phyloP scores from a whole-genome alignment of 53 echinoderm and acorn worm species.

The Astropecten irregularis region DNA sequence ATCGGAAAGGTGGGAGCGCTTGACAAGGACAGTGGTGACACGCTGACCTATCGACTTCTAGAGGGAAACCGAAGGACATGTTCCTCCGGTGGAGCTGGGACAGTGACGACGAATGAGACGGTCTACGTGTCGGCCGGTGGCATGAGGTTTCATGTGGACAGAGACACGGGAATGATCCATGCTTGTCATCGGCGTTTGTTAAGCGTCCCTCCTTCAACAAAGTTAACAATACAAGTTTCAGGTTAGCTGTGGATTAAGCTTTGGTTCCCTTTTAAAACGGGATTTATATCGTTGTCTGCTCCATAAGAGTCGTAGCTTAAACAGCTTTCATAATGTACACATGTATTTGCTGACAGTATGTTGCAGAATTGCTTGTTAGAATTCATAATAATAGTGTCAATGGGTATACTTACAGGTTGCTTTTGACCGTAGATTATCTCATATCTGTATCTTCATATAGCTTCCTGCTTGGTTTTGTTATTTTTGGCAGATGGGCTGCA shows the following conservation, averaged over 20 bases:
- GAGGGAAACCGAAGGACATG: not conserved
- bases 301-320: no score
- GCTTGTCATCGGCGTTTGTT: not conserved
- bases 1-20: conserved; percentile 26
- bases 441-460: no score
- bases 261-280: no score
- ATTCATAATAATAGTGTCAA: no score
- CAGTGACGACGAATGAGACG: not conserved
- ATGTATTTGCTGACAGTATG: no score
- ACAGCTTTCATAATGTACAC: no score
- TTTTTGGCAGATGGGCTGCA: conserved; percentile 18
- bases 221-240: conserved; percentile 29
- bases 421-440: no score
- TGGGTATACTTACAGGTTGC: no score
- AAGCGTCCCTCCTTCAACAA: not conserved
- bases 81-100: not conserved
- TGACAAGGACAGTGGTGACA: conserved; percentile 23
- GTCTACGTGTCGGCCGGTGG: not conserved
- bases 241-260: no score
- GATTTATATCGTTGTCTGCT: no score
- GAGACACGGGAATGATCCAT: not conserved
- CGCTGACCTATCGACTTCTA: not conserved
- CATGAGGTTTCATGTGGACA: not conserved
- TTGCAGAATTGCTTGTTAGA: no score
- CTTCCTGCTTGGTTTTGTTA: not conserved